Evolutionary conservation across 1,140 invertebrate genomes (phyloP).

Genomic region (Pogonomyrmex barbatus): DNA sequence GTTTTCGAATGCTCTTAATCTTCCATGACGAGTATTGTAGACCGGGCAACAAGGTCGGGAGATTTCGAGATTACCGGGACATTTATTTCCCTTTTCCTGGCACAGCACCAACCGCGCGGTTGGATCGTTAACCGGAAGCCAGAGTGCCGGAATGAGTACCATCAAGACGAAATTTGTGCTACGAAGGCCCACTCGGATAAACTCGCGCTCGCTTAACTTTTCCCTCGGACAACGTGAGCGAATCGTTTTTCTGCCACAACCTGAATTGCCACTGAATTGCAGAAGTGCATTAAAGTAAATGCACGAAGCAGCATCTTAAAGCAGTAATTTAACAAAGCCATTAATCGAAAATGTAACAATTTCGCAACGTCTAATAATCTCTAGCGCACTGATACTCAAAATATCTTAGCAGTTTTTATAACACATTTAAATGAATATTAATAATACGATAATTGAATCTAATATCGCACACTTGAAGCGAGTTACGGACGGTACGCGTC

Average conservation of each 20-base stretch:
- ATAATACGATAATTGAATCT: constrained; percentile 9
- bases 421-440: not conserved
- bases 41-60: constrained; percentile 24
- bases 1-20: constrained; percentile 49
- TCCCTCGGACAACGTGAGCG: constrained; percentile 7
- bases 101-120: constrained; percentile 37
- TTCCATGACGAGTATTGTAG: constrained; percentile 11
- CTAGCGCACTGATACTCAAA: not conserved
- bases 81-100: constrained; percentile 54
- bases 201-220: constrained; percentile 56
- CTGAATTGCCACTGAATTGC: constrained; percentile 8
- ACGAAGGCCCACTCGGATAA: constrained; percentile 34
- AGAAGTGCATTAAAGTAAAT: constrained; percentile 31
- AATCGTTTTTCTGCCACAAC: constrained; percentile 24
- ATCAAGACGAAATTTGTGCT: constrained; percentile 59
- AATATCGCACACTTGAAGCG: not conserved
- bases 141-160: constrained; percentile 50
- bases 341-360: not conserved
- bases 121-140: constrained; percentile 56
- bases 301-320: not conserved
- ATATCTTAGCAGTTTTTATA: not conserved
- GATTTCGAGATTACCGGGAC: constrained; percentile 46
- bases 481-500: not conserved
- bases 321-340: not conserved
- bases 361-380: not conserved